Evolutionary conservation across 1,140 invertebrate genomes (phyloP).

Genomic region (Saxidomus purpurata): DNA sequence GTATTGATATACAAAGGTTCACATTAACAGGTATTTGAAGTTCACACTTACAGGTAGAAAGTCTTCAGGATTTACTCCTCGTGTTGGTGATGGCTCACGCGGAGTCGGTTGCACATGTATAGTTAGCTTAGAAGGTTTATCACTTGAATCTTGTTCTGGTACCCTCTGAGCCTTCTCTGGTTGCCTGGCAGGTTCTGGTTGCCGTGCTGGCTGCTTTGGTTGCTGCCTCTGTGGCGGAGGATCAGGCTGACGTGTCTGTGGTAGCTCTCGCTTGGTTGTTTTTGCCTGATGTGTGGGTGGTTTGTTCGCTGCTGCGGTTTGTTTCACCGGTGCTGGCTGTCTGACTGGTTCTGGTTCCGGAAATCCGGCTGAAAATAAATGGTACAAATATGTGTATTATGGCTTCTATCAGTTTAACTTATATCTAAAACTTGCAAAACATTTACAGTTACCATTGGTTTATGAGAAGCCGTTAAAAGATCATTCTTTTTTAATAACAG

Average conservation of each 20-base stretch:
- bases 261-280: slow-evolving; percentile 3
- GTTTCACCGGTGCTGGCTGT: slow-evolving; percentile 29
- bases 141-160: not conserved
- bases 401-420: too few relatives aligned
- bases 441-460: not conserved
- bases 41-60: slow-evolving; percentile 65
- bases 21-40: too few relatives aligned
- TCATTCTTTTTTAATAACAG: too few relatives aligned
- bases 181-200: slow-evolving; percentile 57
- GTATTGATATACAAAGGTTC: too few relatives aligned
- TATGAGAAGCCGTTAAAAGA: not conserved
- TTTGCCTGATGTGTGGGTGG: not conserved
- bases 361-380: not conserved
- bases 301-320: slow-evolving; percentile 1
- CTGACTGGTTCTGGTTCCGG: slow-evolving; percentile 48
- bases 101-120: slow-evolving; percentile 18
- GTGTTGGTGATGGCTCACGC: slow-evolving; percentile 28
- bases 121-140: slow-evolving; percentile 23
- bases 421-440: not conserved
- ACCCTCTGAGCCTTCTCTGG: not conserved
- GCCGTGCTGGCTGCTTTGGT: not conserved
- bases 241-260: slow-evolving; percentile 46
- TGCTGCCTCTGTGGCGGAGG: not conserved
- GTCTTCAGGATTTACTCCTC: slow-evolving; percentile 64
- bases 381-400: not conserved